These are phyloP conservation scores for Molossus molossus DNA, from an alignment of 2,797 vertebrate genomes.

Conservation along the genomic window DNA sequence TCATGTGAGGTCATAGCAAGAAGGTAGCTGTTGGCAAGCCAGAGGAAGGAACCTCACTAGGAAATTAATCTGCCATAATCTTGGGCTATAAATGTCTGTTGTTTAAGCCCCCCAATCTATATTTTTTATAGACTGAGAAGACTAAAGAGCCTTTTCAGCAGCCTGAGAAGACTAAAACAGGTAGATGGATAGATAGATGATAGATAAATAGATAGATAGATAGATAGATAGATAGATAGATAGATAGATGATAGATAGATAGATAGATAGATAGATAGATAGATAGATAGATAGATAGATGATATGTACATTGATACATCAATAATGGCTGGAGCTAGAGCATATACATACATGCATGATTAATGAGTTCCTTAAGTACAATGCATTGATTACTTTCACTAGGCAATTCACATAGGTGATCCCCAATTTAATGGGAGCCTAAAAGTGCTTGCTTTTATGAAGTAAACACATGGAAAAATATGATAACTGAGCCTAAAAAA, in stretches of 20 bases:
- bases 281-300: background rate
- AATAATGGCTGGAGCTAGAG: background rate
- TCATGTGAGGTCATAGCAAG: background rate
- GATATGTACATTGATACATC: background rate
- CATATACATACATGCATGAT: background rate
- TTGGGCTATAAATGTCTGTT: background rate
- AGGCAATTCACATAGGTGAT: background rate
- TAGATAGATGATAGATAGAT: background rate
- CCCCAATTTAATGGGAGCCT: constrained; percentile 30
- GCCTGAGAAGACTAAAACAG: background rate
- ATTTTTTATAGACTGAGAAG: background rate
- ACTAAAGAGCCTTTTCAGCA: background rate
- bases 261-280: background rate
- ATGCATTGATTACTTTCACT: background rate
- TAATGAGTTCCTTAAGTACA: background rate
- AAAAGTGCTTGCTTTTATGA: constrained; percentile 31
- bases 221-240: background rate
- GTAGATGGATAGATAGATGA: background rate
- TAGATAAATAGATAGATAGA: background rate
- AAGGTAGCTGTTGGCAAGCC: background rate
- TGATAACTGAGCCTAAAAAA: constrained; percentile 57
- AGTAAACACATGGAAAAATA: constrained; percentile 63
- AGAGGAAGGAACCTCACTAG: background rate
- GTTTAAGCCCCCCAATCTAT: background rate
- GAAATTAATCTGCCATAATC: background rate